Evolutionary conservation across 1,140 invertebrate species (phyloP).

Genomic region (Musca vetustissima): DNA sequence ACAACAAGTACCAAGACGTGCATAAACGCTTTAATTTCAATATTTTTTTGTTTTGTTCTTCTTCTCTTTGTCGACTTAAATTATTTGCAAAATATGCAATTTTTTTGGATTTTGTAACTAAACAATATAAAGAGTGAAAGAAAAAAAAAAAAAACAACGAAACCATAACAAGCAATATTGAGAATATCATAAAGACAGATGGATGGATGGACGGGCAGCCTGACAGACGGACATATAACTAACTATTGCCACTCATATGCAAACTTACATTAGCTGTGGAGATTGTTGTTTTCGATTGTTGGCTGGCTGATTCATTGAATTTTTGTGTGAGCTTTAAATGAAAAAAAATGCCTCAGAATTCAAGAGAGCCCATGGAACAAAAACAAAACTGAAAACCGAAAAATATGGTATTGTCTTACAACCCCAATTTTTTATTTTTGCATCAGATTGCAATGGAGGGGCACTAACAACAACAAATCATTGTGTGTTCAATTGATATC

Average conservation of each 20-base stretch:
- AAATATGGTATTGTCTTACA: neutral
- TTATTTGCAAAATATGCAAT: constrained; percentile 20
- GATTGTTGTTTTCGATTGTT: neutral
- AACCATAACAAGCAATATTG: constrained; percentile 13
- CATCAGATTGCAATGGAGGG: constrained; percentile 2
- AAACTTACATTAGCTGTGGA: neutral
- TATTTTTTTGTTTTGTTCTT: neutral
- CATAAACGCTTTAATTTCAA: constrained; percentile 12
- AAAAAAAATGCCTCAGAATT: too few species aligned
- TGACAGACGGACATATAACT: neutral
- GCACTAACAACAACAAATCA: neutral
- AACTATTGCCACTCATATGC: neutral
- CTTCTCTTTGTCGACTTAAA: neutral
- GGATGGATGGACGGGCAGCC: neutral
- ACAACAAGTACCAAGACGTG: constrained; percentile 18
- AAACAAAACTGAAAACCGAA: too few species aligned
- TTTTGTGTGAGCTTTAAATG: neutral
- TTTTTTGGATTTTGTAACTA: constrained; percentile 2
- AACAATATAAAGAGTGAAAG: neutral
- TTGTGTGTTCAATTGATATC: neutral
- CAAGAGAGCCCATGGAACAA: too few species aligned
- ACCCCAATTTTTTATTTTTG: constrained; percentile 19
- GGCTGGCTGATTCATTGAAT: neutral
- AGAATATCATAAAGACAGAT: neutral
- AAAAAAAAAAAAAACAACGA: neutral